A percentile compares a stretch with the other conserved stretches of the same genome.
These are phyloP conservation scores for Epizoanthus rinbou DNA, from an alignment of 92 coral and sea anemone species.

Conservation along the genomic window DNA sequence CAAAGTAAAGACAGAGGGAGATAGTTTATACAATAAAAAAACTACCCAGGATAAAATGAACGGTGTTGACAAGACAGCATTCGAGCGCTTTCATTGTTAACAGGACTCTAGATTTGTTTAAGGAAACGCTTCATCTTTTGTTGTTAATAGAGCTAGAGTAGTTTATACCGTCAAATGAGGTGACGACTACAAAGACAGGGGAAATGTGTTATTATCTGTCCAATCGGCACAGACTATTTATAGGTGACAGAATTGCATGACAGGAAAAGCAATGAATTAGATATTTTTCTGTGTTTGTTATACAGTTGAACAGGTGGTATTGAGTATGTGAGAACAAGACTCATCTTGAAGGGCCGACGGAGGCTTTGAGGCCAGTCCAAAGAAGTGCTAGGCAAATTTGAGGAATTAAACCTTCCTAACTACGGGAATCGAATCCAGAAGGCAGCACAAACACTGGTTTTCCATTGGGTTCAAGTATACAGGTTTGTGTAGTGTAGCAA, in stretches of 20 bases:
- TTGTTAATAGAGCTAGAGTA: background rate
- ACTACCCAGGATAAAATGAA: background rate
- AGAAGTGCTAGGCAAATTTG: background rate
- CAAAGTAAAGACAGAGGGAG: background rate
- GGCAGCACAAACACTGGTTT: background rate
- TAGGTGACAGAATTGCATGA: slow-evolving; percentile 20
- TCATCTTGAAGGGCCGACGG: background rate
- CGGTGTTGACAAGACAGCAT: background rate
- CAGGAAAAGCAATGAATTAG: slow-evolving; percentile 31
- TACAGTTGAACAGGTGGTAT: slow-evolving; percentile 24
- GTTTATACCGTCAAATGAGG: slow-evolving; percentile 35
- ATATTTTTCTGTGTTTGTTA: slow-evolving; percentile 16
- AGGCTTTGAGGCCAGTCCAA: slow-evolving; percentile 17
- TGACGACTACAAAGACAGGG: background rate
- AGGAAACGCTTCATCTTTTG: slow-evolving; percentile 6
- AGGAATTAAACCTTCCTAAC: background rate
- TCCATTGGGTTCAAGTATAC: background rate
- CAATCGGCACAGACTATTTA: slow-evolving; percentile 25
- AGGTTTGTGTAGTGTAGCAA: background rate
- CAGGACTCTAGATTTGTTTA: slow-evolving; percentile 12
- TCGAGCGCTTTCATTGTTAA: background rate
- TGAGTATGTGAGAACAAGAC: slow-evolving; percentile 8
- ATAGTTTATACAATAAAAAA: slow-evolving; percentile 3
- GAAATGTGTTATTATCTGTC: slow-evolving; percentile 12
- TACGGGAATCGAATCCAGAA: background rate